A percentile compares a stretch with the other conserved stretches of the same genome.
Evolutionary conservation across 2,888 invertebrate species (phyloP).

Genomic region (Andrena dorsata): DNA sequence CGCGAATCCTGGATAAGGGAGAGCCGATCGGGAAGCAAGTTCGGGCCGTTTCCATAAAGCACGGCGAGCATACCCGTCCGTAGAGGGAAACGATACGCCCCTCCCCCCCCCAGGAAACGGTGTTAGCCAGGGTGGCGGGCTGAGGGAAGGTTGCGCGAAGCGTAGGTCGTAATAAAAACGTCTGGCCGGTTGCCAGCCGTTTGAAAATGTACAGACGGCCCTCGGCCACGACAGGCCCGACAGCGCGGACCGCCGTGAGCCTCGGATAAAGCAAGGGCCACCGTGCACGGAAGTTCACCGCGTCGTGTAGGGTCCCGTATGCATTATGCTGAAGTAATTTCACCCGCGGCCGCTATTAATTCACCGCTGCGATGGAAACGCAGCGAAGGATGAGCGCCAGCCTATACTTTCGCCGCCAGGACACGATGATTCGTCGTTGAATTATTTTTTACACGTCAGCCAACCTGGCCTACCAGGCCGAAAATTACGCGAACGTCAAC

Average conservation of each 20-base stretch:
- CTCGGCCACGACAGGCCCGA: conserved; percentile 41
- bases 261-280: conserved; percentile 33
- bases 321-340: conserved; percentile 53
- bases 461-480: background rate
- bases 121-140: conserved; percentile 49
- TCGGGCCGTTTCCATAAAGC: conserved; percentile 41
- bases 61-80: conserved; percentile 13
- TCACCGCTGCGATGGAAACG: conserved; percentile 22
- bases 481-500: background rate
- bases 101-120: conserved; percentile 2
- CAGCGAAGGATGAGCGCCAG: background rate
- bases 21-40: conserved; percentile 36
- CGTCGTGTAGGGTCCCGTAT: conserved; percentile 51
- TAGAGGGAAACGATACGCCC: conserved; percentile 12
- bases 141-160: conserved; percentile 46
- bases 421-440: background rate
- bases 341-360: conserved; percentile 52
- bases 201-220: conserved; percentile 67
- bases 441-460: background rate
- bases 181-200: conserved; percentile 74
- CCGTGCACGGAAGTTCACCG: conserved; percentile 42
- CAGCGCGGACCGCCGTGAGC: conserved; percentile 48
- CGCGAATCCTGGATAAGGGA: conserved; percentile 11
- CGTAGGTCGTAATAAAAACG: conserved; percentile 69
- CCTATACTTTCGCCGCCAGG: background rate